Conservation (phyloP, 2,888 invertebrate species). For the Cyaniris semiargus region DNA sequence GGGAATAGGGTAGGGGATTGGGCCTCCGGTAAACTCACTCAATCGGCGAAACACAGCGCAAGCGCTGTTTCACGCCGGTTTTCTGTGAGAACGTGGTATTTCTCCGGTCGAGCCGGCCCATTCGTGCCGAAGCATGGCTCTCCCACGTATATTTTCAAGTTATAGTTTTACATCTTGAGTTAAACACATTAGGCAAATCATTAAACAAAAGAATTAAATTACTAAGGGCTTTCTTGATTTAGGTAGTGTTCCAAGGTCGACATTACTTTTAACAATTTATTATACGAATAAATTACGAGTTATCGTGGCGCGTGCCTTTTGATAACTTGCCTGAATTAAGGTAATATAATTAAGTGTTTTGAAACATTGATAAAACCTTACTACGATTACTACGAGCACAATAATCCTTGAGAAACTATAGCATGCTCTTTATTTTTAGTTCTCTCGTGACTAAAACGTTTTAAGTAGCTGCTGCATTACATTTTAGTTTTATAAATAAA, state of each 20-base stretch:
- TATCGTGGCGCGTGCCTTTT: slow-evolving; percentile 25
- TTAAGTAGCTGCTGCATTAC: neutral
- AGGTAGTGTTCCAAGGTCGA: slow-evolving; percentile 1
- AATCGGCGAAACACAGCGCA: no score
- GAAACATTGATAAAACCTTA: slow-evolving; percentile 19
- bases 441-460: neutral
- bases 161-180: no score
- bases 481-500: neutral
- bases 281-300: slow-evolving; percentile 13
- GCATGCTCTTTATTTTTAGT: neutral
- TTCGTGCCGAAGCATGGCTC: no score
- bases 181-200: neutral
- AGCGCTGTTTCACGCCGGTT: no score
- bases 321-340: slow-evolving; percentile 14
- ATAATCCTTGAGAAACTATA: neutral
- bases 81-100: no score
- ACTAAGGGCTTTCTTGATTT: neutral
- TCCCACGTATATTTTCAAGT: no score
- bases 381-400: neutral
- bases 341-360: slow-evolving; percentile 6
- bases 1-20: no score
- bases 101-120: no score
- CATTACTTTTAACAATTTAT: slow-evolving; percentile 14
- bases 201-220: neutral
- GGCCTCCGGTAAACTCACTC: no score